Percentiles rank a stretch among this genome's conserved stretches.
phyloP scores from a whole-genome alignment of 2,797 vertebrate genomes.

The Zenarchopterus dispar region DNA sequence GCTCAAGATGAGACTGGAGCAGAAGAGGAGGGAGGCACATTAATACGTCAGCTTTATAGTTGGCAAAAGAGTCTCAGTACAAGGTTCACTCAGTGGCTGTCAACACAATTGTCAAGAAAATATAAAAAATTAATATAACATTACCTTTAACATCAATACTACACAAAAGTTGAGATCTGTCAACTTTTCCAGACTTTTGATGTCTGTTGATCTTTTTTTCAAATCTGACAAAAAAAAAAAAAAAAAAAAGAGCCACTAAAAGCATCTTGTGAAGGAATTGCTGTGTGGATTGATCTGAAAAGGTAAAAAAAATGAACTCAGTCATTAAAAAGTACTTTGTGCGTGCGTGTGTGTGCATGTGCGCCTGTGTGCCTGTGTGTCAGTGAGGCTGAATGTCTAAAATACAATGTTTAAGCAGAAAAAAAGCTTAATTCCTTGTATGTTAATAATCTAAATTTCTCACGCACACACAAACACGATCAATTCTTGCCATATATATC shows the following conservation, averaged over 20 bases:
- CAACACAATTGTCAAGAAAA: background rate
- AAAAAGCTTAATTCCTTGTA: slow-evolving; percentile 8
- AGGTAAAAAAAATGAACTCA: slow-evolving; percentile 20
- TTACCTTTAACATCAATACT: no score
- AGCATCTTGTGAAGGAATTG: slow-evolving; percentile 19
- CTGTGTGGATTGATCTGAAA: slow-evolving; percentile 12
- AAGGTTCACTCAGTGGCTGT: slow-evolving; percentile 1
- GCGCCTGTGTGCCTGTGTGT: background rate
- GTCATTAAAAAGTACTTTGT: slow-evolving; percentile 34
- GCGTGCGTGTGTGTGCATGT: slow-evolving; percentile 20
- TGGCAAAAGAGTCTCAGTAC: slow-evolving; percentile 16
- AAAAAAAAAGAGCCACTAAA: slow-evolving; percentile 7
- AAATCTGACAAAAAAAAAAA: slow-evolving; percentile 16
- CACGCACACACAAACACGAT: background rate
- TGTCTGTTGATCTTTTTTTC: background rate
- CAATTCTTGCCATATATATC: background rate
- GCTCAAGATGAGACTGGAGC: slow-evolving; percentile 93
- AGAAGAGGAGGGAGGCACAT: slow-evolving; percentile 78
- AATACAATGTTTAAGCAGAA: slow-evolving; percentile 17
- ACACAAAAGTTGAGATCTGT: no score
- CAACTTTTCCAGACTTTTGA: background rate
- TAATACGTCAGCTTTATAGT: slow-evolving; percentile 29
- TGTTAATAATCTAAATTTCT: slow-evolving; percentile 16
- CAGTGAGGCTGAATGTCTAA: slow-evolving; percentile 5
- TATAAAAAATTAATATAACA: background rate